Percentiles rank a stretch among this genome's conserved stretches.
phyloP scores from a whole-genome alignment of 2,888 invertebrate genomes.

The Cryptophagus acutangulus region DNA sequence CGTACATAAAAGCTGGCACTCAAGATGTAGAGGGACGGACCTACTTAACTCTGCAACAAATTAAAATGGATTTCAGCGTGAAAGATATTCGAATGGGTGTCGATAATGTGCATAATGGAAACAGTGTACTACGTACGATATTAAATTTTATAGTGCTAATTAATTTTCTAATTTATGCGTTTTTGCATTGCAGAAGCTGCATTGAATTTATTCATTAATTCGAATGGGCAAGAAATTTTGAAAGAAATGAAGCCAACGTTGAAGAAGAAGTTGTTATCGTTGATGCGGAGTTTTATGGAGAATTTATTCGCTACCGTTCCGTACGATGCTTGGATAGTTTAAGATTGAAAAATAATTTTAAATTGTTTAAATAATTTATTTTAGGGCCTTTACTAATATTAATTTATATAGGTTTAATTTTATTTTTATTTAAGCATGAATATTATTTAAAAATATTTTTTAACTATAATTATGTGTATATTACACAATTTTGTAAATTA shows the following conservation, averaged over 20 bases:
- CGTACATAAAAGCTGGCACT: conserved; percentile 72
- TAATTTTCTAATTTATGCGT: neutral
- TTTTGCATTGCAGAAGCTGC: conserved; percentile 66
- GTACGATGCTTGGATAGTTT: conserved; percentile 68
- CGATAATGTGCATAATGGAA: conserved; percentile 75
- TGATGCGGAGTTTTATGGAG: conserved; percentile 72
- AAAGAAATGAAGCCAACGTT: conserved; percentile 85
- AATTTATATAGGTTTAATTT: too few species aligned
- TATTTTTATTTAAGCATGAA: too few species aligned
- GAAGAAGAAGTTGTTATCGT: conserved; percentile 67
- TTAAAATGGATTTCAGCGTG: conserved; percentile 83
- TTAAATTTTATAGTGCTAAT: too few species aligned
- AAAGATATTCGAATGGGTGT: conserved; percentile 81
- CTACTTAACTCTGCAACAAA: conserved; percentile 66
- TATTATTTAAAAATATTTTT: too few species aligned
- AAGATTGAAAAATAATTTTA: too few species aligned
- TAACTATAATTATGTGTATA: too few species aligned
- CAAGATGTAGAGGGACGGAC: conserved; percentile 59
- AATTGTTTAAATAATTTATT: too few species aligned
- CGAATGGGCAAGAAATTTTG: conserved; percentile 75
- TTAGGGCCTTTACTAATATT: too few species aligned
- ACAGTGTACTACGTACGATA: conserved; percentile 75
- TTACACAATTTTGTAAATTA: too few species aligned
- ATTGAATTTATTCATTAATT: conserved; percentile 79
- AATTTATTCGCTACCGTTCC: conserved; percentile 72